Percentiles rank a stretch among this genome's conserved stretches.
These are phyloP conservation scores for Tapirus indicus DNA, from an alignment of 2,797 vertebrate genomes.

Conservation along the genomic window DNA sequence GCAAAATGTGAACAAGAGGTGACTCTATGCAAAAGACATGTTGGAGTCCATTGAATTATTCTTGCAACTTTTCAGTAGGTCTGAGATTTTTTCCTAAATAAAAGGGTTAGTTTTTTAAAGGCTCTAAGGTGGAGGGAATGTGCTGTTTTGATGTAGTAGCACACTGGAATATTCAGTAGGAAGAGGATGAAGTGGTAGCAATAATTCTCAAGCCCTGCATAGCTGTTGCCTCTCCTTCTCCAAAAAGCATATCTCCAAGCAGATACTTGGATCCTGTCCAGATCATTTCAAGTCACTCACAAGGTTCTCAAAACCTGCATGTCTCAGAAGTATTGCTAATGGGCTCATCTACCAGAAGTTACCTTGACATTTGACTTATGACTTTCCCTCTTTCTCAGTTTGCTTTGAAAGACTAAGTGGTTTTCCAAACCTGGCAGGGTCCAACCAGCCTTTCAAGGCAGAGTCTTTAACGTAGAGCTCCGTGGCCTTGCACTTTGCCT, in stretches of 20 bases:
- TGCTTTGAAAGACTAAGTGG: conserved; percentile 62
- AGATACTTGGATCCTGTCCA: background rate
- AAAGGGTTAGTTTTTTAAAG: background rate
- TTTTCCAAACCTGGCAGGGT: conserved; percentile 62
- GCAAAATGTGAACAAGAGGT: background rate
- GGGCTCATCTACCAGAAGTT: conserved; percentile 27
- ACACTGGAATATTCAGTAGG: background rate
- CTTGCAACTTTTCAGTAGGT: background rate
- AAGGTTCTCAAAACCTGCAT: conserved; percentile 6
- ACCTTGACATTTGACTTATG: conserved; percentile 57
- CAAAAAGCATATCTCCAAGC: background rate
- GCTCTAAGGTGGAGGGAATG: background rate
- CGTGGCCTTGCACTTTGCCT: conserved; percentile 24
- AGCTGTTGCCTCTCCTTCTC: background rate
- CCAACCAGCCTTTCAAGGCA: background rate
- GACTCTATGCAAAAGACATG: background rate
- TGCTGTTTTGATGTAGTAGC: background rate
- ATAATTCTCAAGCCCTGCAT: background rate
- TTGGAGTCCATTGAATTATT: background rate
- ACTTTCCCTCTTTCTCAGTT: conserved; percentile 18
- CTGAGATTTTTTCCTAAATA: background rate
- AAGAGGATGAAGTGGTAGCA: background rate
- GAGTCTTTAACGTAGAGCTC: background rate
- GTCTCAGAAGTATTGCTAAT: conserved; percentile 62
- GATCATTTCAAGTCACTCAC: background rate